Base-by-base conservation (phyloP, 2,888 invertebrate species). In the Anticlea derivata region DNA sequence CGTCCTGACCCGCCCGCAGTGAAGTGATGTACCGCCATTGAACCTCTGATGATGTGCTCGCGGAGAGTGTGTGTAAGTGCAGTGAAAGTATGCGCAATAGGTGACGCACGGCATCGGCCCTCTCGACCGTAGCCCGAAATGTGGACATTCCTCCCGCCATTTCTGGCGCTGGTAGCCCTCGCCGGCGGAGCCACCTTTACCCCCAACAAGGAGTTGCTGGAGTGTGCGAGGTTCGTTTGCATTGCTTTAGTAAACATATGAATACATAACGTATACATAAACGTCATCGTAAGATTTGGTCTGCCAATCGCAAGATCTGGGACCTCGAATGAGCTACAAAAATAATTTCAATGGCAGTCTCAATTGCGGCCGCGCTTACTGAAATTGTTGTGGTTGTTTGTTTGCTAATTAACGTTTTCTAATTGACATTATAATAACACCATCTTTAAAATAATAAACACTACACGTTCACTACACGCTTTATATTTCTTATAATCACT, bases 201-300 rank as follows among this genome's bases (percentile, higher is more conserved):
- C 33, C 79, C 86, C 56, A 82, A 85, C 70, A 84, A 81, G 76
- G 90, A 87, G 65, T 69, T 90, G 58, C 81, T 90, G 30, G 89
- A 89, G 65, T 90, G 90, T 69, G 89, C 90, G 61, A 90, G 90
- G 90, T 90, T 87, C 78, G 89, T 79, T 63, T 55, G 46, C 38
- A 30, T 38, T 24, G 10, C 27, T 24, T 35, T 27, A 29, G 4
- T 43, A 29, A 33, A 34, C 2, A 26, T 40, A 22, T 34, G 43
- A 7, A 12, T 23, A 26, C 6, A 6, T 26, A 26, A 3, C n/a
- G n/a, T n/a, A n/a, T n/a, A n/a, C n/a, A 17, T 17, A 17, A 3
- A 17, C 2, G 7, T 24, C 29, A 13, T 43, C 40, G 50, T 50
- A 33, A 44, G 27, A 41, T 22, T 17, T 6, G 41, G 63, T 59